Base-by-base conservation (phyloP, 2,888 invertebrate species). In the Cotesia congregata region DNA sequence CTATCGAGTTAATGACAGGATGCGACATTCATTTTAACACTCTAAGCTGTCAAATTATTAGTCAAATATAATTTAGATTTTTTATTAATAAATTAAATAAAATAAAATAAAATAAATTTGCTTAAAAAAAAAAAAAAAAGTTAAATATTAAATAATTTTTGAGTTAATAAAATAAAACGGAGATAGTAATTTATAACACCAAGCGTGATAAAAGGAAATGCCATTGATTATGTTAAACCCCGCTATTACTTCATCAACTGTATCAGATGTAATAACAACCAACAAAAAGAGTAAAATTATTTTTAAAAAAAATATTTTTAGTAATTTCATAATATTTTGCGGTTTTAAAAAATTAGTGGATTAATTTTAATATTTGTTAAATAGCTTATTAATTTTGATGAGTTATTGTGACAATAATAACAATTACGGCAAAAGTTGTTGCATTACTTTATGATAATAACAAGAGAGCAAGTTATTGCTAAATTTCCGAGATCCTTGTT, bases 241-340 rank as follows among this genome's bases (percentile, higher is more conserved):
- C 83, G 67, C 77, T 74, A 86, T 88, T 88, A 87, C 83, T 83
- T 86, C 84, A 86, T 87, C 86, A 86, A 87, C 83, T 81, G 84
- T 82, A 86, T 86, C 84, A 85, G 83, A 83, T 82, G 83, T 86
- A 85, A 84, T 85, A 84, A 85, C 83, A 83, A 83, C 82, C 60
- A 73, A 83, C 80, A 69, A 30, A 30, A 30, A 80, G 77, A 80
- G 83, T 71, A 65, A 59, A 17, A 38, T 67, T 59, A 62, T 50
- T 72, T 40, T 39, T 30, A 12, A 15, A 64, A 64, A 15, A 9
- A n/a, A 38, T 60, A 6, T 30, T 59, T 60, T 70, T 72, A 62
- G 64, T 72, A 64, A 50, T 50, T 41, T 72, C 20, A 20, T 64
- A 64, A 72, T 20, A 40, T 72, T 30, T 30, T 64, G 67, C 67